A percentile compares a stretch with the other conserved stretches of the same genome.
These are phyloP conservation scores for Parambassis ranga DNA, from an alignment of 2,797 vertebrate genomes.

Conservation along the genomic window DNA sequence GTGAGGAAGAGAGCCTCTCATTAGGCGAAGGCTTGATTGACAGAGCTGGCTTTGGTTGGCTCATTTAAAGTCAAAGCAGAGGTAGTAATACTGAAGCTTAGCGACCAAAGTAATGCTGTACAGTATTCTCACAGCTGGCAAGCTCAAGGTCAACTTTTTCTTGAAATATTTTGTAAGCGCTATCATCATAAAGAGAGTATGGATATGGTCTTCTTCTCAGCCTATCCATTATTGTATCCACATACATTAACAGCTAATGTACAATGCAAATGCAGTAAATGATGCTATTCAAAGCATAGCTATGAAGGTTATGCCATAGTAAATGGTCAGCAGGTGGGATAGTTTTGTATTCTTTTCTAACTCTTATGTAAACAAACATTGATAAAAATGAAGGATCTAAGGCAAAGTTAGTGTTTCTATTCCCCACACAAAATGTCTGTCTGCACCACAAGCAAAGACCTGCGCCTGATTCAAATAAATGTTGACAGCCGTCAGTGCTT, in stretches of 20 bases:
- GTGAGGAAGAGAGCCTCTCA: neutral
- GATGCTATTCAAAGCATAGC: too few species aligned
- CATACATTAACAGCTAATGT: neutral
- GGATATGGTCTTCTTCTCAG: neutral
- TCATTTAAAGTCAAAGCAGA: constrained; percentile 9
- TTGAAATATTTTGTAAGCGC: neutral
- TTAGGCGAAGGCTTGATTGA: constrained; percentile 1
- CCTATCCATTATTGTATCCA: neutral
- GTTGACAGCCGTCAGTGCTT: neutral
- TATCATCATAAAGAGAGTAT: neutral
- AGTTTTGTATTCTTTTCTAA: neutral
- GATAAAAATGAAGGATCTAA: neutral
- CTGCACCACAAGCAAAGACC: neutral
- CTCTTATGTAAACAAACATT: too few species aligned
- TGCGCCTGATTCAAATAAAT: neutral
- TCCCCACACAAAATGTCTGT: neutral
- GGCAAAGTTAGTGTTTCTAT: neutral
- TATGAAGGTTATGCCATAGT: too few species aligned
- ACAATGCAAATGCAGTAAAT: neutral
- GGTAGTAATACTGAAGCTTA: neutral
- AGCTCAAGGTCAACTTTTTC: neutral
- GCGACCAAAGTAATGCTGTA: too few species aligned
- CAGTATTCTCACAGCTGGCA: neutral
- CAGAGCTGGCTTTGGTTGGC: neutral
- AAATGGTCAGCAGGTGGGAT: too few species aligned